These are phyloP conservation scores for Drosophila repleta DNA, from an alignment of 1,140 invertebrate genomes.

Conservation along the genomic window DNA sequence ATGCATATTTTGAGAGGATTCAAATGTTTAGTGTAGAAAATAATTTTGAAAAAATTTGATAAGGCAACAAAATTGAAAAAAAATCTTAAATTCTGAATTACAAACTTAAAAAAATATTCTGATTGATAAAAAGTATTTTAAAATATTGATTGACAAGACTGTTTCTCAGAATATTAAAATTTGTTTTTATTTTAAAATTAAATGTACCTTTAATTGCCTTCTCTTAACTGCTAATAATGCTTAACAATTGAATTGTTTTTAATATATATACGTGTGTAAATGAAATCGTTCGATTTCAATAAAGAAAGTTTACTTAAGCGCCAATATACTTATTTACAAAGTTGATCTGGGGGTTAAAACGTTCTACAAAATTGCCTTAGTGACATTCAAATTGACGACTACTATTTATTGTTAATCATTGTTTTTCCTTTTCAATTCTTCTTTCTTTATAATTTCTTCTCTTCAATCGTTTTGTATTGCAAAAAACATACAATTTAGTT, in stretches of 20 bases:
- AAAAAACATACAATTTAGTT: slow-evolving; percentile 65
- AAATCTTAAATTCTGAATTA: no score
- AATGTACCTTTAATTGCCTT: slow-evolving; percentile 80
- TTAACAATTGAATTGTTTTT: slow-evolving; percentile 79
- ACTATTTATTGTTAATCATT: slow-evolving; percentile 47
- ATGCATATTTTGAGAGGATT: no score
- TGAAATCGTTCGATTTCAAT: slow-evolving; percentile 47
- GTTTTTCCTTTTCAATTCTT: slow-evolving; percentile 22
- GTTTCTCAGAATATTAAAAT: slow-evolving; percentile 46
- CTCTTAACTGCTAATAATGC: slow-evolving; percentile 76
- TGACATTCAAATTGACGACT: slow-evolving; percentile 75
- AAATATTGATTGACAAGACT: slow-evolving; percentile 2
- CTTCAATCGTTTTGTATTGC: slow-evolving; percentile 53
- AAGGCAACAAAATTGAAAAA: no score
- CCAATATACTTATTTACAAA: slow-evolving; percentile 69
- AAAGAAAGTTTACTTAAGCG: slow-evolving; percentile 63
- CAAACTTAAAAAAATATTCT: no score
- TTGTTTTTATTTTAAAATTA: slow-evolving; percentile 77
- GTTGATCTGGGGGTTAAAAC: slow-evolving; percentile 60
- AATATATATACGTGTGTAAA: slow-evolving; percentile 38
- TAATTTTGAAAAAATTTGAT: no score
- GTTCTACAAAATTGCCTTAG: slow-evolving; percentile 64
- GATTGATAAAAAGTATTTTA: no score
- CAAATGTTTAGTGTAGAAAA: no score
- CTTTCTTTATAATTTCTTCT: not conserved